Conservation (phyloP, 2,888 invertebrate genomes). For the Coremacera marginata region DNA sequence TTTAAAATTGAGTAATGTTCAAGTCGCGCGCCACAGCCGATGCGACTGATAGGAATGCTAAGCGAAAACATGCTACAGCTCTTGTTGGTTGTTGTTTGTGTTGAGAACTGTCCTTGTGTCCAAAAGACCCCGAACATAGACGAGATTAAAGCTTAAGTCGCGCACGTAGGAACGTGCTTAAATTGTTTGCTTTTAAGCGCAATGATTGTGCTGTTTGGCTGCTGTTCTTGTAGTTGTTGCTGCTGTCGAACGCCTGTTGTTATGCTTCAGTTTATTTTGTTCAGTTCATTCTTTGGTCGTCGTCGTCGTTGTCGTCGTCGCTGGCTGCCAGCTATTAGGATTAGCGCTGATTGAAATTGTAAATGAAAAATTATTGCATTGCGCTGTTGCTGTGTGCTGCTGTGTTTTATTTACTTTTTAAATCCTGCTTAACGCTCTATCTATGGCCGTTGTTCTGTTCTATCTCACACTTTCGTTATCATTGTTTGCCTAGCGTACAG, state of each 20-base stretch:
- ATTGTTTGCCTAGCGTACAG: constrained; percentile 34
- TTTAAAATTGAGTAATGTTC: constrained; percentile 8
- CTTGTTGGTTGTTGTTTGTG: background rate
- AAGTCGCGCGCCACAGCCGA: constrained; percentile 1
- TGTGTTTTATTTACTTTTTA: constrained; percentile 37
- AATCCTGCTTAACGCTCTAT: constrained; percentile 39
- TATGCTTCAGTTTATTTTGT: constrained; percentile 38
- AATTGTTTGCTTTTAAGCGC: constrained; percentile 46
- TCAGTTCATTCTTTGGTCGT: constrained; percentile 3
- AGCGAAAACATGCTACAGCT: background rate
- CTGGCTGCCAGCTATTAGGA: constrained; percentile 52
- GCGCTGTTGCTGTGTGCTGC: constrained; percentile 2
- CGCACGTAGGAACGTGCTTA: constrained; percentile 51
- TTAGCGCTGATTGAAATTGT: constrained; percentile 68
- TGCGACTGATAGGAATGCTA: constrained; percentile 33
- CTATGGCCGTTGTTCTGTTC: constrained; percentile 32
- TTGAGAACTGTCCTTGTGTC: background rate
- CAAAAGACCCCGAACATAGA: background rate
- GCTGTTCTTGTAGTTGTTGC: background rate
- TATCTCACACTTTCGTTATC: constrained; percentile 7
- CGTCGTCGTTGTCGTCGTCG: background rate
- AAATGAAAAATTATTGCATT: constrained; percentile 65
- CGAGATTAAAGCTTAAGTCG: constrained; percentile 37
- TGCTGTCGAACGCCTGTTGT: constrained; percentile 41
- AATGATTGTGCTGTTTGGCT: constrained; percentile 33